Evolutionary conservation across 2,797 vertebrate species (phyloP), one percentile per base, ranked within the genome.

Genomic region (Gallinago nigripennis): DNA sequence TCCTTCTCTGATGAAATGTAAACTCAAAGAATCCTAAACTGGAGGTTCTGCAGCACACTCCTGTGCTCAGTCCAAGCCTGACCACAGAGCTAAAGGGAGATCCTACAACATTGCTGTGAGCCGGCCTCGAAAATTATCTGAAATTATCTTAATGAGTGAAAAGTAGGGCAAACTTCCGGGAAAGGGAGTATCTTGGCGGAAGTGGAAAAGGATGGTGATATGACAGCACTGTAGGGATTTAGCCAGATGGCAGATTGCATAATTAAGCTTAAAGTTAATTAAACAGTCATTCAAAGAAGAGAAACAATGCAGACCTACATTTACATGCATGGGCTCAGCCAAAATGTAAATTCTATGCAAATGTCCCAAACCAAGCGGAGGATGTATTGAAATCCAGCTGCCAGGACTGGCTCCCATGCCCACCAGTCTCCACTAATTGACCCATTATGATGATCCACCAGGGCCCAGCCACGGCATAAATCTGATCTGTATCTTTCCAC

Each of bases 241-340:
- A 72, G 54, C 83, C 95, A 92, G 96, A 91, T 95, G 85, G 95
- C 46, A 87, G 77, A 94, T 43, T 61, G 92, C 48, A 37, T 90
- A 95, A 94, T 95, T 96, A 95, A 92, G 53, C 71, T 93, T 92
- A 75, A 95, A 95, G 88, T 96, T 95, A 95, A 95, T 96, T 97
- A 96, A 95, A 95, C 60, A 94, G 86, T 61, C 78, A 89, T 90
- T 95, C 86, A 85, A 93, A 92, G 83, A 95, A 79, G 37, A 88
- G 68, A 82, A 91, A 92, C 94, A 95, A 95, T 51, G 25, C 54
- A 93, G 89, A 95, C 68, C 83, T 89, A 82, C 39, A 90, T 86
- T 93, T 87, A 82, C 64, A 94, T 81, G 81, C 81, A 58, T 0
- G 0, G 68, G 31, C 86, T 94, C 54, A 77, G 81, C 31, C 83